Conservation (phyloP, 2,797 vertebrate genomes). For the Ctenopoma multispine region DNA sequence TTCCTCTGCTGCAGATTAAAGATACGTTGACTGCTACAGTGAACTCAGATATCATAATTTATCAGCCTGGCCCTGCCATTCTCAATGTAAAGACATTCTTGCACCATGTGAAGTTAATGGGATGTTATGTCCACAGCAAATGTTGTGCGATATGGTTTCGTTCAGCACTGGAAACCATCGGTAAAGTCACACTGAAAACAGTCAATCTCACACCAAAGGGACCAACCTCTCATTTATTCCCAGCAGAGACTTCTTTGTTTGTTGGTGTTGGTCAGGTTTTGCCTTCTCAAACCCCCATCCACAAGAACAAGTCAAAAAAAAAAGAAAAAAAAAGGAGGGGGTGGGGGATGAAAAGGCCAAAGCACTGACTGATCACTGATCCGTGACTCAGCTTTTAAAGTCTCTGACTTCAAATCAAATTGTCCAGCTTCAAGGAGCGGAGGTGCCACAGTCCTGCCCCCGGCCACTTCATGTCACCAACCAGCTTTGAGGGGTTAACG, state of each 20-base stretch:
- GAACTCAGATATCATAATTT: conserved; percentile 78
- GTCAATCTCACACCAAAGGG: conserved; percentile 38
- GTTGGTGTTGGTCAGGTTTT: conserved; percentile 63
- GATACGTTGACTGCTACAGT: conserved; percentile 69
- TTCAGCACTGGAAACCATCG: conserved; percentile 54
- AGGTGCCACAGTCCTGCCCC: conserved; percentile 61
- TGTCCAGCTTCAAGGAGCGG: conserved; percentile 69
- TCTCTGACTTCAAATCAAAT: conserved; percentile 75
- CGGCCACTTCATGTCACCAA: conserved; percentile 72
- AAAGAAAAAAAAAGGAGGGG: too few relatives aligned
- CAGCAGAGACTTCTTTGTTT: conserved; percentile 64
- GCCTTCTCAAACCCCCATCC: conserved; percentile 33
- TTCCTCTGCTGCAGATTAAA: conserved; percentile 74
- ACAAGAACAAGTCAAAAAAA: conserved; percentile 26
- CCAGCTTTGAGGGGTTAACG: conserved; percentile 74
- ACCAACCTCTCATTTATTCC: conserved; percentile 42
- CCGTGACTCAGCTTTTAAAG: conserved; percentile 81
- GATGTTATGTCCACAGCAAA: conserved; percentile 63
- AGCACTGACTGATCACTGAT: conserved; percentile 73
- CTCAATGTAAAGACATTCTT: conserved; percentile 71
- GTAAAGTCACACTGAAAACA: conserved; percentile 24
- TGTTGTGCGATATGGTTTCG: conserved; percentile 65
- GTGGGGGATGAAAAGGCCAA: conserved; percentile 72
- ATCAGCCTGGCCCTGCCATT: conserved; percentile 68
- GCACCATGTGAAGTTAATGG: conserved; percentile 68